A percentile compares a stretch with the other conserved stretches of the same genome.
Evolutionary conservation across 2,113 vertebrate species (phyloP).

Genomic region (Anguilla japonica): DNA sequence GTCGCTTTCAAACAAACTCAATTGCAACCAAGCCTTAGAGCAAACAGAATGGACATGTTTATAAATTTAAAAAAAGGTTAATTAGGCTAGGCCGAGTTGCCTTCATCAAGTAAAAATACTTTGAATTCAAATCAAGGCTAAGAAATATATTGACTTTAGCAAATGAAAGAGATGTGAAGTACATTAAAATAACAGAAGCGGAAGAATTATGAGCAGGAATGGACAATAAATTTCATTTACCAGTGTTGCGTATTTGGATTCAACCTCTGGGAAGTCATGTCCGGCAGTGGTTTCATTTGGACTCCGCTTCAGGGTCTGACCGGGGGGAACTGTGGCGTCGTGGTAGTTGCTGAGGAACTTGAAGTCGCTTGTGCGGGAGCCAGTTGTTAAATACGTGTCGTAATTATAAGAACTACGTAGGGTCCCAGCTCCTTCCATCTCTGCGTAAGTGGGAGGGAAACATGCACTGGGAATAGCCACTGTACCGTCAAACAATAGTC

Average conservation of each 20-base stretch:
- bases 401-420: constrained; percentile 59
- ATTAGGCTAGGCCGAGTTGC: no score
- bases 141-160: no score
- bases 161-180: not conserved
- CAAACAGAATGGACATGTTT: no score
- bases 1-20: no score
- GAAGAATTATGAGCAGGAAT: not conserved
- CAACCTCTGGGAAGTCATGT: not conserved
- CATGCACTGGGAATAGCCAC: constrained; percentile 57
- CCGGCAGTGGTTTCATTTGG: not conserved
- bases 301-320: constrained; percentile 16
- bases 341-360: constrained; percentile 53
- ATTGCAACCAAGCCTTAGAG: no score
- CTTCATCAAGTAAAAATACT: no score
- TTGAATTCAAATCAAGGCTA: no score
- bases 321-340: constrained; percentile 46
- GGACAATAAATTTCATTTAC: not conserved
- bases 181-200: not conserved
- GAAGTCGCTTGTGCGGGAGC: constrained; percentile 54
- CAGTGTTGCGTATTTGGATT: not conserved
- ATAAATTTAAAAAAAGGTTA: no score
- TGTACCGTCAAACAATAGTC: constrained; percentile 56
- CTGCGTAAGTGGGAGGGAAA: constrained; percentile 58
- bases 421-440: constrained; percentile 57
- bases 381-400: constrained; percentile 56